Evolutionary conservation across 2,888 invertebrate species (phyloP).

Genomic region (Rhagium mordax): DNA sequence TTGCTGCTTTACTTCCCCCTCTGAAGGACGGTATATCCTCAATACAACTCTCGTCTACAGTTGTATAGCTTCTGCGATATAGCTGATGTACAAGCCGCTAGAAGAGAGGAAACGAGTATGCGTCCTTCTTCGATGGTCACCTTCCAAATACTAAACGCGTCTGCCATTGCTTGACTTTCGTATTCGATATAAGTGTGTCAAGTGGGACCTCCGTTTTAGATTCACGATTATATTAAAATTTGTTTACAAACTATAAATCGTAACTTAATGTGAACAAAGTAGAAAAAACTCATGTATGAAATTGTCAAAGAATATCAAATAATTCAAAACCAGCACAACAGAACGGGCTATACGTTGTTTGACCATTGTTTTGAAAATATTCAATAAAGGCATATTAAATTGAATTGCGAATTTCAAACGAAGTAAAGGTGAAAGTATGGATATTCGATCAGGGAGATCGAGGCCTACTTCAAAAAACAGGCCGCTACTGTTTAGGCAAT

Average conservation of each 20-base stretch:
- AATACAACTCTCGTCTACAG: too few relatives aligned
- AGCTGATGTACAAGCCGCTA: too few relatives aligned
- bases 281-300: not conserved
- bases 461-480: not conserved
- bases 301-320: constrained; percentile 5
- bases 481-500: not conserved
- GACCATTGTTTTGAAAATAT: constrained; percentile 25
- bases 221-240: not conserved
- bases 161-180: too few relatives aligned
- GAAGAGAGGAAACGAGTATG: too few relatives aligned
- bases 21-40: too few relatives aligned
- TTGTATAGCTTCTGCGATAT: too few relatives aligned
- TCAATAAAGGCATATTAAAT: constrained; percentile 29
- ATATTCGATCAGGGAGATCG: constrained; percentile 45
- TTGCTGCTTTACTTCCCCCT: too few relatives aligned
- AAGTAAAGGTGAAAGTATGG: constrained; percentile 40
- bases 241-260: not conserved
- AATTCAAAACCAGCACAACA: not conserved
- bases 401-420: constrained; percentile 23
- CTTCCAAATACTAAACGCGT: too few relatives aligned
- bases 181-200: too few relatives aligned
- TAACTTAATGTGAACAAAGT: not conserved
- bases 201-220: too few relatives aligned
- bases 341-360: not conserved
- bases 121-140: too few relatives aligned